A percentile compares a stretch with the other conserved stretches of the same genome.
These are phyloP conservation scores for Trachelus troglodyta DNA, from an alignment of 2,888 invertebrate species.

Conservation along the genomic window DNA sequence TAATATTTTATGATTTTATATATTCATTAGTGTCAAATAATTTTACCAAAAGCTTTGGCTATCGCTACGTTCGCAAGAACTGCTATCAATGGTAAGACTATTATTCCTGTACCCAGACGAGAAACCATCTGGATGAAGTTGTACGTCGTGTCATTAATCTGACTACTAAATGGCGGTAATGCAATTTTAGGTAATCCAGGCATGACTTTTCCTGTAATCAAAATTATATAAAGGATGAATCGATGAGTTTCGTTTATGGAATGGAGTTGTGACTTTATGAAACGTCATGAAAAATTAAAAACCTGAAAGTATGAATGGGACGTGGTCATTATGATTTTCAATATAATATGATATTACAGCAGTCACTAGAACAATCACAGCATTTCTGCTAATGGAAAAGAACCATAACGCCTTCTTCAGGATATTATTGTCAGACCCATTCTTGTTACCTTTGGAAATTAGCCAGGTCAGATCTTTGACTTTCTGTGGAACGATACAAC, in stretches of 20 bases:
- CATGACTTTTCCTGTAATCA: conserved; percentile 71
- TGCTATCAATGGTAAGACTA: conserved; percentile 86
- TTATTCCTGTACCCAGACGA: conserved; percentile 80
- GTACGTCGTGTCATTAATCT: conserved; percentile 72
- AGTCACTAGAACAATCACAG: conserved; percentile 77
- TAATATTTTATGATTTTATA: neutral
- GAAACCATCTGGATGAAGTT: conserved; percentile 76
- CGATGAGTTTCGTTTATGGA: neutral
- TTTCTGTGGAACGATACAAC: conserved; percentile 66
- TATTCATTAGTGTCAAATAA: neutral
- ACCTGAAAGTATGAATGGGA: conserved; percentile 76
- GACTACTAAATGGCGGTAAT: conserved; percentile 76
- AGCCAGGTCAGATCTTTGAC: conserved; percentile 70
- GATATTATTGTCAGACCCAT: conserved; percentile 56
- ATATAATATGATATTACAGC: conserved; percentile 72
- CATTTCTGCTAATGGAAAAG: conserved; percentile 82
- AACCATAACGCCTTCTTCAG: conserved; percentile 77
- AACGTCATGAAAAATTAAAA: neutral
- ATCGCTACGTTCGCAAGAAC: conserved; percentile 94
- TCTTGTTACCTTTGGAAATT: neutral
- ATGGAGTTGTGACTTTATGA: neutral
- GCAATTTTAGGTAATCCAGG: conserved; percentile 77
- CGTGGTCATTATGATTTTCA: conserved; percentile 65
- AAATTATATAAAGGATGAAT: conserved; percentile 12
- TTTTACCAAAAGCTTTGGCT: conserved; percentile 88